phyloP scores from a whole-genome alignment of 2,797 vertebrate species.

The Scomberomorus guttatus region DNA sequence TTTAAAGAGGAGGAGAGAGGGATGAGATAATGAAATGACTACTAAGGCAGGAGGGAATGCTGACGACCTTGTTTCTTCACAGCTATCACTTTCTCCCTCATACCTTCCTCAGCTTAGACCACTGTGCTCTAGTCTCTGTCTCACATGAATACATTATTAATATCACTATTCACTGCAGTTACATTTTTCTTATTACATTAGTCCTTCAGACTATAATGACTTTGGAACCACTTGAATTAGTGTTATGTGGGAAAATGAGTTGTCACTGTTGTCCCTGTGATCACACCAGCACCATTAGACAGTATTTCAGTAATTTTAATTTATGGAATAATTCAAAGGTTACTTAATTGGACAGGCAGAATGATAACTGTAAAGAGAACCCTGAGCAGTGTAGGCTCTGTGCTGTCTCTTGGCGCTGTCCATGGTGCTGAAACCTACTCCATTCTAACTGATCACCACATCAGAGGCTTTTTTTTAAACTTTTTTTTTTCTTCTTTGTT shows the following conservation, averaged over 20 bases:
- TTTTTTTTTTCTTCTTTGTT: background rate
- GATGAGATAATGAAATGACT: conserved; percentile 87
- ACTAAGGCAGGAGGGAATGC: conserved; percentile 83
- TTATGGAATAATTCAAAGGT: conserved; percentile 74
- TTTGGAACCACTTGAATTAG: conserved; percentile 82
- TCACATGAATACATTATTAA: conserved; percentile 84
- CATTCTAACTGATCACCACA: conserved; percentile 2
- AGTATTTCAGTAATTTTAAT: conserved; percentile 77
- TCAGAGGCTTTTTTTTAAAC: background rate
- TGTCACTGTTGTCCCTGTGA: conserved; percentile 80
- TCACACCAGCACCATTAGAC: conserved; percentile 73
- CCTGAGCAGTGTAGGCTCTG: conserved; percentile 29
- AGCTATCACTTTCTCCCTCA: conserved; percentile 79
- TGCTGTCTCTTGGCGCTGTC: conserved; percentile 49
- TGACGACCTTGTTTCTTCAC: conserved; percentile 86
- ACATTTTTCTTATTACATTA: conserved; percentile 83
- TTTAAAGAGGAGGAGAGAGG: conserved; percentile 76
- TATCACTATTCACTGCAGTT: conserved; percentile 78
- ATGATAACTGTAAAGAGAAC: conserved; percentile 66
- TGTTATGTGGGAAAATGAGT: conserved; percentile 76
- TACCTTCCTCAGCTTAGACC: conserved; percentile 72
- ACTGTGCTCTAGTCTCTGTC: conserved; percentile 74
- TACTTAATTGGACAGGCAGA: conserved; percentile 75
- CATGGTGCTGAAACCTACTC: conserved; percentile 57
- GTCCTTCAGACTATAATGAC: conserved; percentile 82